Percentiles rank a stretch among this genome's conserved stretches.
These are phyloP conservation scores for Xiphias gladius DNA, from an alignment of 2,113 vertebrate species.

Conservation along the genomic window DNA sequence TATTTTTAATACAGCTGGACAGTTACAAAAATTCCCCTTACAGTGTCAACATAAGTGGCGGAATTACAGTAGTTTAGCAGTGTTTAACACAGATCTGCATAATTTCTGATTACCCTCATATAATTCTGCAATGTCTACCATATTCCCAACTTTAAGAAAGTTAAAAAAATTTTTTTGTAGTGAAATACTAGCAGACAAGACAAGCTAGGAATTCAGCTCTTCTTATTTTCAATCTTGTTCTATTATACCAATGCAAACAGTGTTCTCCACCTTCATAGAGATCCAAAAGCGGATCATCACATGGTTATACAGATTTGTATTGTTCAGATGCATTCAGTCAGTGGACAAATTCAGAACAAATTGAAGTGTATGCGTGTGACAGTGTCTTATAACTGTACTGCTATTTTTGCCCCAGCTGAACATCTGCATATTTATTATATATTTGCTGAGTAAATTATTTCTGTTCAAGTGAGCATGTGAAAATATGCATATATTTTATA, in stretches of 20 bases:
- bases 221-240: constrained; percentile 7
- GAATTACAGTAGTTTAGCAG: background rate
- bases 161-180: background rate
- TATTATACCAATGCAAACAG: background rate
- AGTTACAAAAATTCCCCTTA: background rate
- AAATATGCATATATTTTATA: no score
- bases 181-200: background rate
- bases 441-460: constrained; percentile 1
- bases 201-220: background rate
- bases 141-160: background rate
- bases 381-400: background rate
- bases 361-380: constrained; percentile 38
- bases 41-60: background rate
- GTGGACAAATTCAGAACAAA: constrained; percentile 40
- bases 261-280: constrained; percentile 1
- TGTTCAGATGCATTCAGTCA: background rate
- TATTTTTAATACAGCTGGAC: constrained; percentile 2
- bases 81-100: background rate
- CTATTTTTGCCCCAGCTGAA: constrained; percentile 35
- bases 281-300: constrained; percentile 20
- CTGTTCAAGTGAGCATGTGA: background rate
- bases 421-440: constrained; percentile 23
- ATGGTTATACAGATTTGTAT: background rate
- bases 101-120: background rate
- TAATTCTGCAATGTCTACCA: background rate